A percentile compares a stretch with the other conserved stretches of the same genome.
These are phyloP conservation scores for Pachyramphus minor DNA, from an alignment of 2,113 vertebrate species.

Conservation along the genomic window DNA sequence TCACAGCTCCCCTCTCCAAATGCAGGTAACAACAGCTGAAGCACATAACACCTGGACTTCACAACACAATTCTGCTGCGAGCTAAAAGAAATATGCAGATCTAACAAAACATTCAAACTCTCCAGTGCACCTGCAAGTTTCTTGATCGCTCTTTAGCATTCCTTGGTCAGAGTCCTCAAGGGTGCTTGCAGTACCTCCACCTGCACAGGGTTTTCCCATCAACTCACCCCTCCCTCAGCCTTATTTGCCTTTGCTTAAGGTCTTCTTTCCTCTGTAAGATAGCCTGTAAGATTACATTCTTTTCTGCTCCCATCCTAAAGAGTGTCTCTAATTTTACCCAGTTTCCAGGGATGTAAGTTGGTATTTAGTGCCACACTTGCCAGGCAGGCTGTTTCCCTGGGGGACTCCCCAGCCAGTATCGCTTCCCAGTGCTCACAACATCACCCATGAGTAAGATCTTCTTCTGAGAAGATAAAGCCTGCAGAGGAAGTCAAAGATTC, in stretches of 20 bases:
- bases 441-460: neutral
- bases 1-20: neutral
- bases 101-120: neutral
- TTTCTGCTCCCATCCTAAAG: neutral
- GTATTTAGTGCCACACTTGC: neutral
- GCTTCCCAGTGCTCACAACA: neutral
- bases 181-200: neutral
- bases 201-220: neutral
- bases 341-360: neutral
- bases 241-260: neutral
- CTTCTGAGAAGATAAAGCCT: neutral
- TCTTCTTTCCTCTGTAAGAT: neutral
- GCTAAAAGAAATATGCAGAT: conserved; percentile 24
- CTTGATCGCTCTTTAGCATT: neutral
- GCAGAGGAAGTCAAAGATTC: neutral
- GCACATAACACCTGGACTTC: neutral
- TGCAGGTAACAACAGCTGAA: too few species aligned
- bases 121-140: conserved; percentile 25
- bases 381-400: neutral
- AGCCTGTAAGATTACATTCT: neutral
- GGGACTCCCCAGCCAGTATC: neutral
- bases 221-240: neutral
- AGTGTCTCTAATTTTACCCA: fast-evolving
- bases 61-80: neutral
- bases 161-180: conserved; percentile 14